Percentiles rank a stretch among this genome's conserved stretches.
These are phyloP conservation scores for Arenicola marina DNA, from an alignment of 2,888 invertebrate genomes.

Conservation along the genomic window DNA sequence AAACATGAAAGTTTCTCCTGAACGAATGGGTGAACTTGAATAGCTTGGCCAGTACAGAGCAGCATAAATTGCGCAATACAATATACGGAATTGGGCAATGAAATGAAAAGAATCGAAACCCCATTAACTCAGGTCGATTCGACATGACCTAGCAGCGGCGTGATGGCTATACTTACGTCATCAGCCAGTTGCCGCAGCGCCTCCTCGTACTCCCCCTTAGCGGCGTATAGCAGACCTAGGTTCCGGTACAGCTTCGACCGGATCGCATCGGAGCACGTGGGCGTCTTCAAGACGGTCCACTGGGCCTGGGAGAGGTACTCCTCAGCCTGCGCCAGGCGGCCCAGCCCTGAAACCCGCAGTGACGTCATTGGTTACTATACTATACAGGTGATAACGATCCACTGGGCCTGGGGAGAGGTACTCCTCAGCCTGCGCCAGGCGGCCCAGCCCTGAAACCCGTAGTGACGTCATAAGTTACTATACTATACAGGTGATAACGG, in stretches of 20 bases:
- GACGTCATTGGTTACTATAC: too few relatives aligned
- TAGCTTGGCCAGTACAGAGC: too few relatives aligned
- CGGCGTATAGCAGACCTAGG: conserved; percentile 58
- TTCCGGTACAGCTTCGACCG: conserved; percentile 60
- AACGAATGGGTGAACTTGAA: too few relatives aligned
- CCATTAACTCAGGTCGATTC: too few relatives aligned
- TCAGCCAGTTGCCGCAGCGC: conserved; percentile 57
- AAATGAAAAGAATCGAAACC: neutral
- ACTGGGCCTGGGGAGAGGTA: conserved; percentile 61
- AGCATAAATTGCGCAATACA: neutral
- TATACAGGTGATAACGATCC: conserved; percentile 61
- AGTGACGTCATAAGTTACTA: too few relatives aligned
- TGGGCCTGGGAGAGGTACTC: conserved; percentile 61
- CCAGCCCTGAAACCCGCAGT: conserved; percentile 47
- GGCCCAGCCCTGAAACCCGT: conserved; percentile 52
- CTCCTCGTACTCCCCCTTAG: conserved; percentile 60
- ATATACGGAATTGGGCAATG: too few relatives aligned
- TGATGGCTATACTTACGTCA: conserved; percentile 61
- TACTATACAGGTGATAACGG: too few relatives aligned
- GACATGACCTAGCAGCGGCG: too few relatives aligned
- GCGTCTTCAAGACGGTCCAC: conserved; percentile 61
- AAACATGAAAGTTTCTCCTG: too few relatives aligned
- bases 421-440: conserved; percentile 59
- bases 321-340: conserved; percentile 57
- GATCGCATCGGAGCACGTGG: conserved; percentile 58